These are phyloP conservation scores for Euproctis similis DNA, from an alignment of 2,888 invertebrate species.

Conservation along the genomic window DNA sequence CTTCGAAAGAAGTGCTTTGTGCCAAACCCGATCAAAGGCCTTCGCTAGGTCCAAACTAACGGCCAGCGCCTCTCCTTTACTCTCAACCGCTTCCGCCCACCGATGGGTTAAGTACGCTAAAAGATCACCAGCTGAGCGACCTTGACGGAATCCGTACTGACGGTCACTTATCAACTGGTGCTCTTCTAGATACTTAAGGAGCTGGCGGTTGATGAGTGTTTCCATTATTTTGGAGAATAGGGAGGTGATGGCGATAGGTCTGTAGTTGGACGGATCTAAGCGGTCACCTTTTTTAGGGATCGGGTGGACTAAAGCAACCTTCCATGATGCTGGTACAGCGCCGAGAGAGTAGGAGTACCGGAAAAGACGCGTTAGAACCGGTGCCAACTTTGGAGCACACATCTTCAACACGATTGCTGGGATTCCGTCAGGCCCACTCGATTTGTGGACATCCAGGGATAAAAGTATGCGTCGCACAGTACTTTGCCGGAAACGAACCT, in stretches of 20 bases:
- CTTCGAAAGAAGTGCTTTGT: slow-evolving; percentile 2
- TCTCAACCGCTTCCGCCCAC: neutral
- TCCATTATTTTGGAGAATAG: slow-evolving; percentile 1
- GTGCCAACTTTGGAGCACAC: too few relatives aligned
- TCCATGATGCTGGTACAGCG: neutral
- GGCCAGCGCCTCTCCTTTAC: slow-evolving; percentile 1
- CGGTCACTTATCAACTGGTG: neutral
- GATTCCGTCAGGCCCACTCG: too few relatives aligned
- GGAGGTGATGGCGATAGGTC: neutral
- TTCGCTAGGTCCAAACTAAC: slow-evolving; percentile 2
- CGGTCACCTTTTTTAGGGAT: slow-evolving; percentile 3
- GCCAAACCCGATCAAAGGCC: slow-evolving; percentile 4
- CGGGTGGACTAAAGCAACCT: slow-evolving; percentile 1
- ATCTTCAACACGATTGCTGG: too few relatives aligned
- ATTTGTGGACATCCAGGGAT: too few relatives aligned
- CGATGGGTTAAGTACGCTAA: slow-evolving; percentile 2
- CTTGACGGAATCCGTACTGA: neutral
- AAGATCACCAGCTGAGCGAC: slow-evolving; percentile 2
- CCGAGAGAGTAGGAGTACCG: neutral
- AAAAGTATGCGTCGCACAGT: too few relatives aligned
- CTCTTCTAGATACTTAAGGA: neutral
- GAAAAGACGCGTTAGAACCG: too few relatives aligned
- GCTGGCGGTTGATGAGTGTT: neutral
- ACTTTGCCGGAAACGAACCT: too few relatives aligned
- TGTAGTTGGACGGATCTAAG: neutral